These are phyloP conservation scores for Hirudinaria manillensis DNA, from an alignment of 2,888 invertebrate genomes.

Conservation along the genomic window DNA sequence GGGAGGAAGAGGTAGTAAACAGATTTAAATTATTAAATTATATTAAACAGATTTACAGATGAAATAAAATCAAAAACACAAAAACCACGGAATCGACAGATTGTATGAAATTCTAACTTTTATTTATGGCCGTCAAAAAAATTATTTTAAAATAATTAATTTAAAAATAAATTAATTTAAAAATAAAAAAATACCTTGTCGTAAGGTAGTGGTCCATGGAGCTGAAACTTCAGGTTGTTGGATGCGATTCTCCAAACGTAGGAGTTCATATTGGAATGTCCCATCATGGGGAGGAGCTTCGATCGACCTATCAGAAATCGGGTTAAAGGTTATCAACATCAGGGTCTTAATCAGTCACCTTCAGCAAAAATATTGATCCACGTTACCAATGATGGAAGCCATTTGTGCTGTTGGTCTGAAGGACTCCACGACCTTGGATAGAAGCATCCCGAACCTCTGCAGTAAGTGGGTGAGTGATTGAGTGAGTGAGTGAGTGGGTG, in stretches of 20 bases:
- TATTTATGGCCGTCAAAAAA: no score
- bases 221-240: constrained; percentile 66
- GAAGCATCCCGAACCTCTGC: constrained; percentile 62
- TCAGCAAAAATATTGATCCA: not conserved
- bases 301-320: constrained; percentile 60
- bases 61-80: not conserved
- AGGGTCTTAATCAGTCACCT: not conserved
- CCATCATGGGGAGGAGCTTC: constrained; percentile 82
- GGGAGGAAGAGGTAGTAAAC: no score
- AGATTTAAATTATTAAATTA: not conserved
- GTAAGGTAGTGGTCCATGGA: constrained; percentile 78
- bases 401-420: constrained; percentile 89
- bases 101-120: not conserved
- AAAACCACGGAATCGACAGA: not conserved
- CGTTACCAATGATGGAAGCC: constrained; percentile 68
- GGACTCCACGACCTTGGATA: constrained; percentile 83
- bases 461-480: constrained; percentile 36
- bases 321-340: not conserved
- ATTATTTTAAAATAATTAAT: no score
- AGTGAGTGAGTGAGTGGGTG: constrained; percentile 37
- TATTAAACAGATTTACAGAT: not conserved
- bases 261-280: constrained; percentile 69
- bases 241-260: constrained; percentile 91
- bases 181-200: constrained; percentile 59
- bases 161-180: no score